phyloP scores from a whole-genome alignment of 1,140 invertebrate genomes.

The Helicorthomorpha holstii region DNA sequence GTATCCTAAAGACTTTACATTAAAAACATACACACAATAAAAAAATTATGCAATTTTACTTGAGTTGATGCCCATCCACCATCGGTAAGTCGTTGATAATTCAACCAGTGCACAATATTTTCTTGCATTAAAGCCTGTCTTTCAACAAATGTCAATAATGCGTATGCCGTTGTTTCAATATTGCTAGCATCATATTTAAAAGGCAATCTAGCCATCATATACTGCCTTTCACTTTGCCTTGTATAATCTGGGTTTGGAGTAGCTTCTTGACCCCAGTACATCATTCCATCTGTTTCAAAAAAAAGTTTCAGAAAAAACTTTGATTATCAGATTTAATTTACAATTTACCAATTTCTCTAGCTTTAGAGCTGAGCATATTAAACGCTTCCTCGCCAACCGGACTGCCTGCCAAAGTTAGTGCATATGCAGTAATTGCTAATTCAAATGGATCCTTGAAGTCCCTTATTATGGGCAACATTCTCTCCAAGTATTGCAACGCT shows the following conservation, averaged over 20 bases:
- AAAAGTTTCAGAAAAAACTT: slow-evolving; percentile 2
- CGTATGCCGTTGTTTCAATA: slow-evolving; percentile 83
- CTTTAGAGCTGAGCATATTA: slow-evolving; percentile 44
- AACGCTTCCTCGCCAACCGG: slow-evolving; percentile 63
- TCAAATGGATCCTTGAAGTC: slow-evolving; percentile 57
- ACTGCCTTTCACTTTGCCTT: slow-evolving; percentile 77
- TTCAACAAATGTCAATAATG: slow-evolving; percentile 69
- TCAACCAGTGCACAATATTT: slow-evolving; percentile 82
- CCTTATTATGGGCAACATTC: slow-evolving; percentile 55
- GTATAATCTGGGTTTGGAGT: slow-evolving; percentile 62
- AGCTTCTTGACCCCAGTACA: slow-evolving; percentile 63
- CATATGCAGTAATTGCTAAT: slow-evolving; percentile 71
- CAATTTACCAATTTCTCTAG: slow-evolving; percentile 39
- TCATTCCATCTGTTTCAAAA: slow-evolving; percentile 14
- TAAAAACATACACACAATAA: slow-evolving; percentile 4
- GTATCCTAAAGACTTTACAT: slow-evolving; percentile 44
- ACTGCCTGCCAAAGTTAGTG: slow-evolving; percentile 58
- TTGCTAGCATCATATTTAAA: slow-evolving; percentile 79
- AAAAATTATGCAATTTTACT: slow-evolving; percentile 16
- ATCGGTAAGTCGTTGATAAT: slow-evolving; percentile 73
- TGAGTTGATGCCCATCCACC: slow-evolving; percentile 90
- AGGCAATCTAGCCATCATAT: slow-evolving; percentile 65
- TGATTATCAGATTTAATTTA: not conserved
- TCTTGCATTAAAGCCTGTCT: slow-evolving; percentile 61
- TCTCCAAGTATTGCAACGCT: slow-evolving; percentile 63